Base-by-base conservation (phyloP, 2,888 invertebrate species). In the Drosophila acutilabella region DNA sequence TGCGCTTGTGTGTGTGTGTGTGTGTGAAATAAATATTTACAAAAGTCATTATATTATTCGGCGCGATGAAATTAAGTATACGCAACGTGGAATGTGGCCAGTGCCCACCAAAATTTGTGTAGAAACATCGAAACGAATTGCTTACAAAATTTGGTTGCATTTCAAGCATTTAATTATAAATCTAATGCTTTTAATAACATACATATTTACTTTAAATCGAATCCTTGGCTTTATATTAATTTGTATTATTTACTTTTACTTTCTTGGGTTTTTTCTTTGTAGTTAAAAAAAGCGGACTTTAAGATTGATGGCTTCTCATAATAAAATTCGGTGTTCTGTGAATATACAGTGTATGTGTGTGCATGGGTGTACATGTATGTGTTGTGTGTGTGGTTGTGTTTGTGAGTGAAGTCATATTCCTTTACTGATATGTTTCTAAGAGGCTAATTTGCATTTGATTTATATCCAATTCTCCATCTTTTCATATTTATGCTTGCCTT, bases 401-500 rank as follows among this genome's bases (percentile, higher is more conserved):
- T 57, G 64, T 69, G 50, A 59, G 66, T 78, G 66, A 81, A 50
- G 59, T 83, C 66, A 68, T 84, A 77, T 72, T 84, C 60, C 62
- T 84, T 82, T 84, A 78, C 85, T 91, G 91, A 91, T 91, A 91
- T 91, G 91, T 91, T 90, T 92, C 91, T 91, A 91, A 91, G 90
- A 91, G 92, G 90, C 92, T 91, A 91, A 87, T 79, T 89, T 75
- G 86, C 79, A 85, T 88, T 79, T 80, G 79, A 80, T 75, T 76
- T 71, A 47, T 64, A 57, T 64, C 53, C 45, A 71, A 64, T 74
- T 61, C 53, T 59, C 48, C 64, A 36, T 40, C 40, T 54, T 14
- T 14, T 42, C 41, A 41, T 53, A 60, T 54, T 64, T 64, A 65
- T 67, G 53, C 61, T 66, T 65, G 56, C 57, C 41, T 36, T 47